Base-by-base conservation (phyloP, 2,113 vertebrate species). In the Pygoscelis adeliae region DNA sequence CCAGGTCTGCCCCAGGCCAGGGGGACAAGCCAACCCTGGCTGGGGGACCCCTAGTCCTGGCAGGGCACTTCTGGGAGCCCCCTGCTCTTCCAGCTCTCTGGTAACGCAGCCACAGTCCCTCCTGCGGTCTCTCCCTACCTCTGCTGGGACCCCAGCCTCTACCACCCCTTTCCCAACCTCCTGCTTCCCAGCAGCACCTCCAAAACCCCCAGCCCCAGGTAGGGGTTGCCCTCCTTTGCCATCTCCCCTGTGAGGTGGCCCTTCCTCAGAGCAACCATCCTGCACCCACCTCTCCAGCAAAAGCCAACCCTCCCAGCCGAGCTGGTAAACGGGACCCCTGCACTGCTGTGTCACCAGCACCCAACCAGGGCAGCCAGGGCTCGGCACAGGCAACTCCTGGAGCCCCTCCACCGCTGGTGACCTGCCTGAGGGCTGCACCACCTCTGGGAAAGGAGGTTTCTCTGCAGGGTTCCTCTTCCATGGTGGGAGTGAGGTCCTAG, bases 271-370 rank as follows among this genome's bases (percentile, higher is more conserved):
- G 34, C 69, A 83, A 2, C 53, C 10, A 5, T 7, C 23, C 44
- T 27, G 49, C 44, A 26, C 34, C 47, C 93, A 40, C 26, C 83
- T 79, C n/a, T 19, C 22, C 73, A 59, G 56, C 1, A 0, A 44
- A 10, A 30, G 40, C 34, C 79, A 76, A 7, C 61, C 52, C 44
- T 87, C 36, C 50, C 4, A 1, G 32, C 36, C 0, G 1, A 58
- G 49, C 49, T 76, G 46, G 25, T 50, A n/a, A n/a, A 5, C 0
- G 2, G 30, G 50, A 38, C 5, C 19, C 42, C 25, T 0, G 0
- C 4, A 1, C 46, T 73, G 44, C 17, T 38, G 38, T 14, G 40
- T 59, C 76, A 83, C 44, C 89, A 87, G 76, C 62, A 52, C 56
- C 23, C 13, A 23, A 20, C 3, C 20, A 25, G 44, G 44, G 44